Conservation (phyloP, 2,113 vertebrate genomes). For the Sylvietta virens region DNA sequence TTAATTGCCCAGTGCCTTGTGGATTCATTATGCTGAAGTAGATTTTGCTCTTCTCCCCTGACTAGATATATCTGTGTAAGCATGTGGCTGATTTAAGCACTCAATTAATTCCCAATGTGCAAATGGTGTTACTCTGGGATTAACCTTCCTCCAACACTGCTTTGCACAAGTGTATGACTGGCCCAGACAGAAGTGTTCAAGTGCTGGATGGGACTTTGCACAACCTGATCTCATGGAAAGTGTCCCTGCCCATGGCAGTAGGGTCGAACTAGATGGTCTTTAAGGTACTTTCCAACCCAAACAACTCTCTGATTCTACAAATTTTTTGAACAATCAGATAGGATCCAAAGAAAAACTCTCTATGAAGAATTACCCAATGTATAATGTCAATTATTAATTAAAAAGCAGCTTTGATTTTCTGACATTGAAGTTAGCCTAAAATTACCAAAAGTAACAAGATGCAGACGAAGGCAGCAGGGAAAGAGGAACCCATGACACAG, state of each 20-base stretch:
- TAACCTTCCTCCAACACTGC: background rate
- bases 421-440: background rate
- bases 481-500: background rate
- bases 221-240: background rate
- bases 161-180: background rate
- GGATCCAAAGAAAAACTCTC: background rate
- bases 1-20: background rate
- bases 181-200: background rate
- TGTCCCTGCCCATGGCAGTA: background rate
- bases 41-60: background rate
- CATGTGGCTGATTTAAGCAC: background rate
- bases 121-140: background rate
- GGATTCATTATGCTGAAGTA: background rate
- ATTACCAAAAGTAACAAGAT: background rate
- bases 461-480: background rate
- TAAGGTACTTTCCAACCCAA: background rate
- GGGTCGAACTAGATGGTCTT: background rate
- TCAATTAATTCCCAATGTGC: background rate
- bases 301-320: background rate
- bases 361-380: background rate
- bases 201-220: background rate
- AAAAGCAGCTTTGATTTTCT: background rate
- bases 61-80: background rate
- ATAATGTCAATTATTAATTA: background rate
- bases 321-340: background rate